These are phyloP conservation scores for Amblyteles armatorius DNA, from an alignment of 2,888 invertebrate species.

Conservation along the genomic window DNA sequence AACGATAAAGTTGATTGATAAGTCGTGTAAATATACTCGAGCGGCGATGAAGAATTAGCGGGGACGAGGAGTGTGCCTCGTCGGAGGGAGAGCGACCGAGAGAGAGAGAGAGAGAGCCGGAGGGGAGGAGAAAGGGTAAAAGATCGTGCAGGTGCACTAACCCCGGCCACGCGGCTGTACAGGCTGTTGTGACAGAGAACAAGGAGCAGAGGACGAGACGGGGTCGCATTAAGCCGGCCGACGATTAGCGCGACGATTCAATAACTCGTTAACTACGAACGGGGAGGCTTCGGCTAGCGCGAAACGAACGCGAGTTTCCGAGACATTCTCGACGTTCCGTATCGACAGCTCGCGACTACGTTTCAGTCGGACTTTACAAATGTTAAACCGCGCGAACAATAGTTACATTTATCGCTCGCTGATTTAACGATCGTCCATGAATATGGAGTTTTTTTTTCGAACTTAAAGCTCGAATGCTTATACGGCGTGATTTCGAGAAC, in stretches of 20 bases:
- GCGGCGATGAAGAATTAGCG: conserved; percentile 16
- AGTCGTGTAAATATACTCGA: conserved; percentile 6
- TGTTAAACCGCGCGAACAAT: no score
- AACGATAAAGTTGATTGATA: conserved; percentile 30
- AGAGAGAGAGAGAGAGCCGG: neutral
- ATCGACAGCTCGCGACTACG: no score
- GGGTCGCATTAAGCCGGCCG: conserved; percentile 6
- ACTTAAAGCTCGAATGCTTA: neutral
- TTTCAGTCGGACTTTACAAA: no score
- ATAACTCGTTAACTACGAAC: neutral
- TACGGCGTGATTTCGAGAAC: neutral
- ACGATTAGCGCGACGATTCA: conserved; percentile 23
- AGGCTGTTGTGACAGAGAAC: conserved; percentile 40
- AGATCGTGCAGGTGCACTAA: conserved; percentile 45
- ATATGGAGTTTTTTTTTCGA: neutral
- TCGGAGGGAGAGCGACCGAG: neutral
- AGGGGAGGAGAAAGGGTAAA: conserved; percentile 33
- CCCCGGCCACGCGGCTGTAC: conserved; percentile 27
- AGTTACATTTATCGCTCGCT: no score
- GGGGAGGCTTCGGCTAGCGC: neutral
- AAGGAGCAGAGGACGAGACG: conserved; percentile 37
- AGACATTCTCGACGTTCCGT: no score
- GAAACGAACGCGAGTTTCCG: neutral
- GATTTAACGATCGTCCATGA: neutral
- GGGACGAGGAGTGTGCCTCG: neutral